Evolutionary conservation across 2,797 vertebrate species (phyloP).

Genomic region (Rhadinocentrus ornatus): DNA sequence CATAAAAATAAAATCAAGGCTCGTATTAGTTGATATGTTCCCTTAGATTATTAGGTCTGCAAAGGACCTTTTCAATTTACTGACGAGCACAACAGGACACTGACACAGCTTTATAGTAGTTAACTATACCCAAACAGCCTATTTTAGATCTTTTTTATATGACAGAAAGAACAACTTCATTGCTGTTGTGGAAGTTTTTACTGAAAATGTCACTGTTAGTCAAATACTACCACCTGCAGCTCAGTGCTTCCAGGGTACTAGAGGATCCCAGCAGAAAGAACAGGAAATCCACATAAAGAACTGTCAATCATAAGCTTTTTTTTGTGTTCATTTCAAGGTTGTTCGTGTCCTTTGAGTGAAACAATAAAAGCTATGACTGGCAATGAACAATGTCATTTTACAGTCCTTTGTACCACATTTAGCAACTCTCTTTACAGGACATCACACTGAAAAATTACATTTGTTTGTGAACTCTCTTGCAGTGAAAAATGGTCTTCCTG

Average conservation of each 20-base stretch:
- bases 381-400: neutral
- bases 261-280: neutral
- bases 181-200: neutral
- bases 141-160: neutral
- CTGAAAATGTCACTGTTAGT: conserved; percentile 1
- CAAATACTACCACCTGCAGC: conserved; percentile 41
- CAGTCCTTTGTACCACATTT: neutral
- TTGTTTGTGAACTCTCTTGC: conserved; percentile 34
- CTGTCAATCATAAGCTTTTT: conserved; percentile 3
- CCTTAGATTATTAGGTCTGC: no score
- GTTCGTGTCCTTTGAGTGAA: neutral
- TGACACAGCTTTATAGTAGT: no score
- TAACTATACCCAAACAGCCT: no score
- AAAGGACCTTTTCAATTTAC: no score
- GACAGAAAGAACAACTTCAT: conserved; percentile 10
- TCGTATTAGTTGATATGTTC: neutral
- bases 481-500: conserved; percentile 88
- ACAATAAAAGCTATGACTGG: conserved; percentile 10
- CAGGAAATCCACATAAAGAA: neutral
- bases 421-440: neutral
- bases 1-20: neutral
- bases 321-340: neutral
- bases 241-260: neutral
- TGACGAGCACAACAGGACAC: no score
- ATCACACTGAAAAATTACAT: conserved; percentile 2